Evolutionary conservation across 1,140 invertebrate genomes (phyloP).

Genomic region (Steinernema feltiae): DNA sequence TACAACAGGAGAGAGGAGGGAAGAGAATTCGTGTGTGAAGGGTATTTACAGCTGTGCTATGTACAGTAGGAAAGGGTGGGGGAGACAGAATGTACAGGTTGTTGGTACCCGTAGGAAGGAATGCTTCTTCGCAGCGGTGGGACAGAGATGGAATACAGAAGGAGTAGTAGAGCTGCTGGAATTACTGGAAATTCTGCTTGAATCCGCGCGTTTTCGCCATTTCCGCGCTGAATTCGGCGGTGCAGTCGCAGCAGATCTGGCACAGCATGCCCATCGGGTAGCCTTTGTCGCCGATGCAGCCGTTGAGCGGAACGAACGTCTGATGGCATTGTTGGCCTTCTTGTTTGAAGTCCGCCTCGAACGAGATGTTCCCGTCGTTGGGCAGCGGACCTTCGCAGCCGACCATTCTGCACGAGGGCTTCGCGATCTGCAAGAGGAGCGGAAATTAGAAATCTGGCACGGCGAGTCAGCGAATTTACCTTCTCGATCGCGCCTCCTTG

Average conservation of each 20-base stretch:
- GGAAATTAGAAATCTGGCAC: not conserved
- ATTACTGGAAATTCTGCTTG: constrained; percentile 25
- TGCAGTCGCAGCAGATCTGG: constrained; percentile 55
- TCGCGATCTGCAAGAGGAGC: constrained; percentile 36
- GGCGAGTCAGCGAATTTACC: constrained; percentile 27
- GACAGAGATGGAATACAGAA: constrained; percentile 2
- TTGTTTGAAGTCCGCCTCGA: constrained; percentile 19
- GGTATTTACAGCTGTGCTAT: constrained; percentile 14
- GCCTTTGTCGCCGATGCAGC: constrained; percentile 42
- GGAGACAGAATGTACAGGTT: constrained; percentile 10
- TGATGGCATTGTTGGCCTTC: constrained; percentile 44
- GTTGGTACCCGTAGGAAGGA: constrained; percentile 7
- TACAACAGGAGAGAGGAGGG: constrained; percentile 17
- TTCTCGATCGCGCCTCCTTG: constrained; percentile 51
- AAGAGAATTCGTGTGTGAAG: not conserved
- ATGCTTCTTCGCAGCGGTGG: not conserved
- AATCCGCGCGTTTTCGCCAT: constrained; percentile 44
- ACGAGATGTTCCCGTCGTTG: constrained; percentile 48
- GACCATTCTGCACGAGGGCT: constrained; percentile 47
- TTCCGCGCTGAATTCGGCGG: constrained; percentile 37
- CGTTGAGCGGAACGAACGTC: constrained; percentile 54
- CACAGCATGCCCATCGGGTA: constrained; percentile 57
- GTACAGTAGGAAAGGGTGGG: constrained; percentile 12
- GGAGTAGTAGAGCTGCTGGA: not conserved
- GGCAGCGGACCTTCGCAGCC: constrained; percentile 52